Base-by-base conservation (phyloP, 1,140 invertebrate genomes). In the Zaprionus africanus region DNA sequence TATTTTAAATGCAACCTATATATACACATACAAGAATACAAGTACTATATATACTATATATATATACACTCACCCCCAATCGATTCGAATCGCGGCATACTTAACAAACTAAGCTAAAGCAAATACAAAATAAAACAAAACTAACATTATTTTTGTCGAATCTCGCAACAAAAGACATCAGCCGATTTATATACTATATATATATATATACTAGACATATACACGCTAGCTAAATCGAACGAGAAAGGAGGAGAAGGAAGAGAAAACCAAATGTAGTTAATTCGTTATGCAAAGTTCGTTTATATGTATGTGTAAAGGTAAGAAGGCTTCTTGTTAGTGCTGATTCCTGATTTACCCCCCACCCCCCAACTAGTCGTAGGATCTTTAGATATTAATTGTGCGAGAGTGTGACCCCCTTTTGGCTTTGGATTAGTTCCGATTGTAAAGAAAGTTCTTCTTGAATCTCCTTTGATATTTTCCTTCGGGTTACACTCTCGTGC, bases 1-100 rank as follows among this genome's bases (percentile, higher is more conserved):
- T 87, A 87, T 87, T 88, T 88, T 83, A 79, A 87, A 84, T 81
- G 75, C 70, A 72, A 87, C 59, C 66, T 75, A 75, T 72, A 85
- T 81, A 63, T 73, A 79, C 57, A 83, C 57, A 75, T 54, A 84
- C 58, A 78, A 67, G 58, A 53, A 67, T 53, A 70, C 49, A 41
- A 41, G 64, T 65, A 63, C 31, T 66, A 85, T 67, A 70, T 28
- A 74, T 69, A 61, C 36, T 64, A 31, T 36, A 41, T n/a, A 41
- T n/a, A 85, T 67, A 70, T 76, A 85, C 62, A 85, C 74, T 70
- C 66, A 86, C 22, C 22, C 7, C 41, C 15, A 43, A 61, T 76
- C 76, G 79, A 79, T 76, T 76, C 36, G 68, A 66, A 71, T 87
- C 76, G 79, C 58, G 65, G 71, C 83, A 85, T 86, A 88, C 81